Conservation (phyloP, 2,113 vertebrate species). For the Podarcis cretensis region DNA sequence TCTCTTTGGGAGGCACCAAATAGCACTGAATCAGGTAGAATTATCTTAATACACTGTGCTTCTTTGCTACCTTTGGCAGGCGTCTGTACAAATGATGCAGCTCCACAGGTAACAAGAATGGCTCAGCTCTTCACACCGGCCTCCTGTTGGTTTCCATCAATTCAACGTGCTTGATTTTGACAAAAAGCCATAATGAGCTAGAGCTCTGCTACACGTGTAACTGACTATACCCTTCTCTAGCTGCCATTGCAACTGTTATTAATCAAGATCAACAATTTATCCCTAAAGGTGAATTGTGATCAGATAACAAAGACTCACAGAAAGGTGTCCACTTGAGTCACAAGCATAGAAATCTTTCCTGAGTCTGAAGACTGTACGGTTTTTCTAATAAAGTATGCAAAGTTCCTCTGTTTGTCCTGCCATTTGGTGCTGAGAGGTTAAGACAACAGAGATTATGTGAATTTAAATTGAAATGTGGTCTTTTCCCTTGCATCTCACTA, state of each 20-base stretch:
- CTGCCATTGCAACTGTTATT: not conserved
- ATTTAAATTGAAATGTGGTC: not conserved
- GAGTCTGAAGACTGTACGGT: not conserved
- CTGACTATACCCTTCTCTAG: not conserved
- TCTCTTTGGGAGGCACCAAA: not conserved
- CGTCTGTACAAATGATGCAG: not conserved
- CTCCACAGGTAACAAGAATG: not conserved
- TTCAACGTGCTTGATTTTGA: not conserved
- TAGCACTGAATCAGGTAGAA: not conserved
- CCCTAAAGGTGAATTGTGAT: not conserved
- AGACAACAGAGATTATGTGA: not conserved
- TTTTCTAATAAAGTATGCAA: not conserved
- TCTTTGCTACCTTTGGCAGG: not conserved
- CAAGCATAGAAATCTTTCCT: not conserved
- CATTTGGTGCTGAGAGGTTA: not conserved
- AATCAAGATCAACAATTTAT: not conserved
- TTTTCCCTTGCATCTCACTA: not conserved
- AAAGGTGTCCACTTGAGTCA: not conserved
- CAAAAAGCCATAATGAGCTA: not conserved
- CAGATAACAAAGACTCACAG: not conserved
- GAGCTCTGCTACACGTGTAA: no score
- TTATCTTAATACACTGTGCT: not conserved
- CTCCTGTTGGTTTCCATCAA: not conserved
- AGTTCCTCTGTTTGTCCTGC: not conserved
- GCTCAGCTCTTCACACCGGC: no score